Evolutionary conservation across 1,140 invertebrate genomes (phyloP).

Genomic region (Lordiphosa stackelbergi): DNA sequence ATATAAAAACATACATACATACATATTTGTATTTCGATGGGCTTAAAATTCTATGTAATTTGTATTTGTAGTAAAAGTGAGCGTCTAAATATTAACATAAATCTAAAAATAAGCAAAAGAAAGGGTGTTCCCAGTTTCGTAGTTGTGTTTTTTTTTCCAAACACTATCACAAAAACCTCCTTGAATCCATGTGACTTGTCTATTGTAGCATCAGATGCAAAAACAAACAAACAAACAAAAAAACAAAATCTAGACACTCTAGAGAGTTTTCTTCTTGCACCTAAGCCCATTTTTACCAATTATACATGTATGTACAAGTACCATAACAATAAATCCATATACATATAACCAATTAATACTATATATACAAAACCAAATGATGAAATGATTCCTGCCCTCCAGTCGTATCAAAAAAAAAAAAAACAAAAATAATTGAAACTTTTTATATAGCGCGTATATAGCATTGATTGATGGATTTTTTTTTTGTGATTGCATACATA

Average conservation of each 20-base stretch:
- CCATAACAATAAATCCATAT: slow-evolving; percentile 47
- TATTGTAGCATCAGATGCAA: slow-evolving; percentile 67
- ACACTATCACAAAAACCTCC: slow-evolving; percentile 55
- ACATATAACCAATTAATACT: slow-evolving; percentile 44
- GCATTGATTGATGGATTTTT: slow-evolving; percentile 48
- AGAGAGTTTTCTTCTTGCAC: slow-evolving; percentile 66
- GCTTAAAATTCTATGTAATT: slow-evolving; percentile 43
- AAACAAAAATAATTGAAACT: slow-evolving; percentile 21
- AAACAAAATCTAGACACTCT: slow-evolving; percentile 36
- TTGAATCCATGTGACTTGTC: slow-evolving; percentile 74
- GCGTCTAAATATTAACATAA: slow-evolving; percentile 12
- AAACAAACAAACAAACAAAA: slow-evolving; percentile 2
- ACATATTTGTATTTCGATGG: slow-evolving; percentile 52
- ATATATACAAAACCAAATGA: slow-evolving; percentile 38
- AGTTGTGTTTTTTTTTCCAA: slow-evolving; percentile 41
- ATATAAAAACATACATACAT: slow-evolving; percentile 29
- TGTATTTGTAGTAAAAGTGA: slow-evolving; percentile 54
- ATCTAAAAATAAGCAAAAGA: too few relatives aligned
- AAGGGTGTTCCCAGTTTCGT: slow-evolving; percentile 24
- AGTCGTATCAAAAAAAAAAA: slow-evolving; percentile 73
- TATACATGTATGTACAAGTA: slow-evolving; percentile 56
- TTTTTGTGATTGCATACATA: slow-evolving; percentile 47
- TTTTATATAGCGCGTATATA: slow-evolving; percentile 62
- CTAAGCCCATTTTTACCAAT: slow-evolving; percentile 60
- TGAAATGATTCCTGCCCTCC: slow-evolving; percentile 76